Base-by-base conservation (phyloP, 2,797 vertebrate species). In the Schizopygopsis pylzovi region DNA sequence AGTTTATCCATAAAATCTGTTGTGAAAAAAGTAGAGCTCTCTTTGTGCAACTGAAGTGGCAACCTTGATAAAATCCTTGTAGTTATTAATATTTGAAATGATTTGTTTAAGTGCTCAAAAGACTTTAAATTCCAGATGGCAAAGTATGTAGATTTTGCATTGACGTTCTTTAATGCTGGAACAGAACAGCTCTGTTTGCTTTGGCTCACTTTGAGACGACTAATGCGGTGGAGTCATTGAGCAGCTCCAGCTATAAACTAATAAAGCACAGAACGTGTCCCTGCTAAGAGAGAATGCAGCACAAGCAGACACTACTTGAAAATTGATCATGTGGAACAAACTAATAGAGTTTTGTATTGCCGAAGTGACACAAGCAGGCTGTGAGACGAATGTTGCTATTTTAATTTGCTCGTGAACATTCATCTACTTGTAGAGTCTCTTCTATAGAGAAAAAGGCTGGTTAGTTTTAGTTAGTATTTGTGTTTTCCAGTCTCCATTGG, bases 161-260 rank as follows among this genome's bases (percentile, higher is more conserved):
- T 25, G 59, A 37, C 18, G 6, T 39, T 25, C 45, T 67, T 61
- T 52, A 68, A 28, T 7, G 61, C 61, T 49, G 72, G 47, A 83
- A 67, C 63, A 22, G 72, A 49, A 25, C 63, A 67, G 43, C 54
- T 78, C 41, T 85, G 76, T 81, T 45, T 33, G 16, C 16, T 47
- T 47, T 20, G 41, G 78, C 56, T 79, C 56, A 65, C 77, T 73
- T 37, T 28, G 9, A 33, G 77, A 43, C 20, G 20, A 54, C 39
- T 77, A 52, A 63, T 71, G 85, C 41, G 18, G 8, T 45, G 63
- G 65, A 82, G 61, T 59, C 47, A 77, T 70, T 84, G 28, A 68
- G 9, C 49, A 67, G 68, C 41, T 73, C 70, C 22, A 28, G 22
- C 68, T 75, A 59, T 80, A 84, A 75, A 73, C 73, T 54, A 84